Percentiles rank a stretch among this genome's conserved stretches.
phyloP scores from a whole-genome alignment of 1,140 invertebrate species.

The Aphis craccivora region DNA sequence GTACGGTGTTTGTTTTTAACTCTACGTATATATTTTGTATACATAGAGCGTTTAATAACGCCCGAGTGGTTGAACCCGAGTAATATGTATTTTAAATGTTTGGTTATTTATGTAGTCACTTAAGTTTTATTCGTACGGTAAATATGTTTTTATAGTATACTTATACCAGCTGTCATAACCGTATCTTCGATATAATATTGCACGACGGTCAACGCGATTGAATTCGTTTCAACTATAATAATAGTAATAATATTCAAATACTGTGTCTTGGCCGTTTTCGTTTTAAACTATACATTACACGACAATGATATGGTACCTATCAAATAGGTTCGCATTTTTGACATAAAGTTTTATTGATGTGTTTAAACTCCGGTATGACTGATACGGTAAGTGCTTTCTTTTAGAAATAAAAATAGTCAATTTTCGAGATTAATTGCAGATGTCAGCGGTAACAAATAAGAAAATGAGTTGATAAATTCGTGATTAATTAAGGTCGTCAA shows the following conservation, averaged over 20 bases:
- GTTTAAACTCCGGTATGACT: background rate
- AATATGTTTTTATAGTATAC: constrained; percentile 15
- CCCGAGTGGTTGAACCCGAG: background rate
- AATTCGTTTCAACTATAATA: background rate
- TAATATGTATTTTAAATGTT: background rate
- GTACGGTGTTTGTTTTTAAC: background rate
- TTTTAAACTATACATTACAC: background rate
- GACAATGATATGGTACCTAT: background rate
- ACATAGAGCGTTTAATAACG: background rate
- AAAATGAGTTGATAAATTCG: no score
- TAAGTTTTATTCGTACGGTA: background rate
- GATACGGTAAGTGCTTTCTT: background rate
- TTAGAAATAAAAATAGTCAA: background rate
- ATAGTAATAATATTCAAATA: background rate
- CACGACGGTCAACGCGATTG: background rate
- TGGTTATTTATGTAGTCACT: background rate
- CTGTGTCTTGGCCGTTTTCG: background rate
- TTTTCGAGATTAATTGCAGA: background rate
- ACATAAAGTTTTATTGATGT: background rate
- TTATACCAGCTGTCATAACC: background rate
- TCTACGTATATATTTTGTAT: background rate
- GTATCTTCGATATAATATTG: background rate
- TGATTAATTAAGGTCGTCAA: no score
- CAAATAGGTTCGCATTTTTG: background rate
- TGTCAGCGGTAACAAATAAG: background rate